Percentiles rank a stretch among this genome's conserved stretches.
phyloP scores from a whole-genome alignment of 2,113 vertebrate species.

The Agapornis roseicollis region DNA sequence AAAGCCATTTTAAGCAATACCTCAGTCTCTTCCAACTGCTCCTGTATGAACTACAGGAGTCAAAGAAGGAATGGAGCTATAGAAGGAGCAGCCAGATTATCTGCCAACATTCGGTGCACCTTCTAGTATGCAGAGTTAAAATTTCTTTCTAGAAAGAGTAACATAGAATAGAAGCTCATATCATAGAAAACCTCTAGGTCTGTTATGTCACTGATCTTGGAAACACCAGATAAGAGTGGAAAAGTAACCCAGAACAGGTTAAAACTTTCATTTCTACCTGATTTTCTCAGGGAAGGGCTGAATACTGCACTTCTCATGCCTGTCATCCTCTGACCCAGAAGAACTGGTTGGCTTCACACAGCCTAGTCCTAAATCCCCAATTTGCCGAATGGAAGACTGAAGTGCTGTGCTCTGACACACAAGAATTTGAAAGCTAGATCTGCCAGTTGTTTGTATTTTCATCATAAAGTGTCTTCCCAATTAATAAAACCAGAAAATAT shows the following conservation, averaged over 20 bases:
- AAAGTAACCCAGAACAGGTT: background rate
- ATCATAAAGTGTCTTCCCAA: background rate
- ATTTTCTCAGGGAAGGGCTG: background rate
- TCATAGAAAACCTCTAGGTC: background rate
- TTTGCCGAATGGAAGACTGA: background rate
- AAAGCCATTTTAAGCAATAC: background rate
- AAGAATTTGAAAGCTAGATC: background rate
- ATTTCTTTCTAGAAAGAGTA: background rate
- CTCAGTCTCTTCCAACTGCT: background rate
- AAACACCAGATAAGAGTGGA: background rate
- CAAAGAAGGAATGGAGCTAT: background rate
- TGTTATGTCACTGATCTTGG: background rate
- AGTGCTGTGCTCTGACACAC: background rate
- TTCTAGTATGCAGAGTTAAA: background rate
- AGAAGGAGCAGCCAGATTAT: background rate
- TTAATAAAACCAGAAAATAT: background rate
- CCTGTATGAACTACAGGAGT: background rate
- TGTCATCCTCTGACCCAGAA: background rate
- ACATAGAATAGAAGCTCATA: background rate
- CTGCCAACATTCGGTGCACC: background rate
- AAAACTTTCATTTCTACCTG: background rate
- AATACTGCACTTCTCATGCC: background rate
- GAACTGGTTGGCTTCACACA: background rate
- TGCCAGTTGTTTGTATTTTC: background rate
- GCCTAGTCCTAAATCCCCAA: background rate